These are phyloP conservation scores for Sciurus carolinensis DNA, from an alignment of 2,797 vertebrate species.

Conservation along the genomic window DNA sequence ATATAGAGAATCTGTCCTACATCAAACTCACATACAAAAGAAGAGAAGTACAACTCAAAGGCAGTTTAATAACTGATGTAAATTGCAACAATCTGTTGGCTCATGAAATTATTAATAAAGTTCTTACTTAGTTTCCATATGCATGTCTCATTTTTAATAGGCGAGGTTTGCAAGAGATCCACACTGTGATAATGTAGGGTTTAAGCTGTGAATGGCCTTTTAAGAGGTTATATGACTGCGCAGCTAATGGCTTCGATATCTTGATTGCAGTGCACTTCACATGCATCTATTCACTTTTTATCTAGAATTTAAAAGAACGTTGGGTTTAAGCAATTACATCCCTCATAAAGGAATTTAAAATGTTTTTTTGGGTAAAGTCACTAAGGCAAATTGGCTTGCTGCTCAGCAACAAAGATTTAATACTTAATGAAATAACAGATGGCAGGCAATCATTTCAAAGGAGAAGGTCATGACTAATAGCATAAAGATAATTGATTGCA, in stretches of 20 bases:
- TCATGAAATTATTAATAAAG: constrained; percentile 41
- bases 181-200: background rate
- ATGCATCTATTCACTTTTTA: constrained; percentile 19
- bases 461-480: constrained; percentile 53
- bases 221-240: background rate
- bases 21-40: background rate
- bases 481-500: constrained; percentile 43
- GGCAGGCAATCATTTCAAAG: constrained; percentile 62
- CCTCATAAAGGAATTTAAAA: constrained; percentile 59
- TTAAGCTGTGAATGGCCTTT: background rate
- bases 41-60: background rate
- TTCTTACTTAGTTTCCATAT: background rate
- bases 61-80: background rate
- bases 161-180: background rate
- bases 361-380: constrained; percentile 51
- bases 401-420: constrained; percentile 51
- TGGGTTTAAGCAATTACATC: constrained; percentile 58
- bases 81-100: background rate
- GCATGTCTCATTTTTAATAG: constrained; percentile 17
- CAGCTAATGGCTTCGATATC: background rate
- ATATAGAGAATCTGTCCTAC: background rate
- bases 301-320: constrained; percentile 59
- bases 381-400: constrained; percentile 50
- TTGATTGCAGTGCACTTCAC: constrained; percentile 6
- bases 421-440: constrained; percentile 74